Percentiles rank a stretch among this genome's conserved stretches.
These are phyloP conservation scores for Epirrhoe tristata DNA, from an alignment of 2,888 invertebrate genomes.

Conservation along the genomic window DNA sequence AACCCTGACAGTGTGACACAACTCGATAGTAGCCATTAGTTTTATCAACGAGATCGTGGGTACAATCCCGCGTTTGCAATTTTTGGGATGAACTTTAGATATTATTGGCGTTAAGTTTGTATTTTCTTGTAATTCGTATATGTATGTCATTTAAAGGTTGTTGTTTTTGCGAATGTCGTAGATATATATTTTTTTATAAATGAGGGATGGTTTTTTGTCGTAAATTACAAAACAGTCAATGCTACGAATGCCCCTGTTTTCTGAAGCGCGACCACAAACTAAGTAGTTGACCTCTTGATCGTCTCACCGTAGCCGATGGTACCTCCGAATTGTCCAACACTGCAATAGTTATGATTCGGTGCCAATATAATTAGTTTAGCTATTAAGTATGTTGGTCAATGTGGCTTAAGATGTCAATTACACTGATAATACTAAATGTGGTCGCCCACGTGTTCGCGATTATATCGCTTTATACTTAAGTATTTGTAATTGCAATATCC, in stretches of 20 bases:
- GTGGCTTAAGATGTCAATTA: constrained; percentile 53
- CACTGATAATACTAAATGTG: constrained; percentile 41
- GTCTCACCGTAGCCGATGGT: background rate
- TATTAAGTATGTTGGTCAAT: constrained; percentile 42
- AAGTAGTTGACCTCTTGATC: too few relatives aligned
- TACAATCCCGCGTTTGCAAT: too few relatives aligned
- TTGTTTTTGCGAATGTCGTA: too few relatives aligned
- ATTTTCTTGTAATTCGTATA: too few relatives aligned
- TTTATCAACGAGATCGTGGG: background rate
- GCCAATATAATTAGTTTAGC: constrained; percentile 45
- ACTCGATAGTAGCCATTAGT: background rate
- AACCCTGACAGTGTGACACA: constrained; percentile 38
- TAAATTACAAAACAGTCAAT: too few relatives aligned
- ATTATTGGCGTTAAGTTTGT: too few relatives aligned
- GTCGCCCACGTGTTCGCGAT: constrained; percentile 37
- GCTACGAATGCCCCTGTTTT: too few relatives aligned
- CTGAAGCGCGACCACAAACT: background rate
- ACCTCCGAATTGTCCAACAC: constrained; percentile 10
- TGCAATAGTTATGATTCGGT: constrained; percentile 37
- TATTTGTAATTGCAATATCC: background rate
- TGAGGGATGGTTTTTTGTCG: too few relatives aligned
- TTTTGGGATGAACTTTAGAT: too few relatives aligned
- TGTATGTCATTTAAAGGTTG: too few relatives aligned
- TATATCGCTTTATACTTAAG: constrained; percentile 34
- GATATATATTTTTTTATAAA: too few relatives aligned